Evolutionary conservation across 2,888 invertebrate species (phyloP).

Genomic region (Pseudococcus longispinus): DNA sequence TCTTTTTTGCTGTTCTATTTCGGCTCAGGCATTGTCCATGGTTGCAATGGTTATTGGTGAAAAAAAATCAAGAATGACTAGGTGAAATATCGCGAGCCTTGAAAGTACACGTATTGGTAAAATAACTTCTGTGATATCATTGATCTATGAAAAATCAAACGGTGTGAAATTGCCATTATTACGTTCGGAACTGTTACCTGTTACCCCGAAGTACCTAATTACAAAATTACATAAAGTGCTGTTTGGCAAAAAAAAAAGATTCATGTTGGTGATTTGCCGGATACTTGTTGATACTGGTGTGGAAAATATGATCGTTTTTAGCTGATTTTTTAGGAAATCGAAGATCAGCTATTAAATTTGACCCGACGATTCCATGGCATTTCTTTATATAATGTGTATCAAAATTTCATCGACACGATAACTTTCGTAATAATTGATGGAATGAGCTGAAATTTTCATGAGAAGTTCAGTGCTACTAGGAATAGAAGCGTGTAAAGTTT

Average conservation of each 20-base stretch:
- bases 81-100: not conserved
- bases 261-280: not conserved
- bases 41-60: not conserved
- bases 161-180: slow-evolving; percentile 28
- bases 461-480: no score
- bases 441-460: no score
- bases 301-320: no score
- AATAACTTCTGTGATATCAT: slow-evolving; percentile 4
- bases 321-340: no score
- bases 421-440: no score
- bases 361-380: no score
- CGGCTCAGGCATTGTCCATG: not conserved
- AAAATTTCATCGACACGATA: no score
- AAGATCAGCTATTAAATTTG: no score
- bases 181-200: not conserved
- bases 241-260: not conserved
- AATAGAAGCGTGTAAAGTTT: no score
- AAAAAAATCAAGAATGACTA: not conserved
- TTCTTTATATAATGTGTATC: no score
- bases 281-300: not conserved
- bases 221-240: not conserved
- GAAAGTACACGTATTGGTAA: not conserved
- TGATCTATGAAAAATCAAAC: slow-evolving; percentile 8
- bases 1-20: not conserved
- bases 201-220: not conserved